phyloP scores from a whole-genome alignment of 2,113 vertebrate genomes.

The Abramis brama region DNA sequence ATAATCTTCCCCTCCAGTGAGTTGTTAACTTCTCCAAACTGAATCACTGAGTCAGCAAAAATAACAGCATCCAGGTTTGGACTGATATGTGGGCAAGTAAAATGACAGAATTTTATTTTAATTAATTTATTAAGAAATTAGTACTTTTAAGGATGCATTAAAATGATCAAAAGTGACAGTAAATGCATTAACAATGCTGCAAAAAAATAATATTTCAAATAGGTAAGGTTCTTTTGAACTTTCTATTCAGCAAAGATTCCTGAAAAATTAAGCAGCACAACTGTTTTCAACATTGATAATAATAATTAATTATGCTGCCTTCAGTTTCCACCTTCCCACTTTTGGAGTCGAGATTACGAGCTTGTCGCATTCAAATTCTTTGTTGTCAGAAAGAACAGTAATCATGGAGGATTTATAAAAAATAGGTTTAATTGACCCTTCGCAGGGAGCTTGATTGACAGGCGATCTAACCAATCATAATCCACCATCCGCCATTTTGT shows the following conservation, averaged over 20 bases:
- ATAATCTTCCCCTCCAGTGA: conserved; percentile 5
- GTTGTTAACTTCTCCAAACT: background rate
- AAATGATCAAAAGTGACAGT: background rate
- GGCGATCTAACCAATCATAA: no score
- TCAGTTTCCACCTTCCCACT: no score
- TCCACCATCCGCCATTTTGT: no score
- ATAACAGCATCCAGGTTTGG: background rate
- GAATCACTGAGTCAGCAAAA: background rate
- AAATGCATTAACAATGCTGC: background rate
- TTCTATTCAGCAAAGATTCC: background rate
- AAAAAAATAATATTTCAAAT: no score
- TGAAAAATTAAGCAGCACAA: background rate
- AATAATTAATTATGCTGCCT: no score
- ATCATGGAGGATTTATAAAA: no score
- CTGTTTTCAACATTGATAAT: no score
- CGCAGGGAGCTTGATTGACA: no score
- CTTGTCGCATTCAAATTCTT: no score
- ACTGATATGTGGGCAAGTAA: background rate
- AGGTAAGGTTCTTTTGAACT: background rate
- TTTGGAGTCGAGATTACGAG: no score
- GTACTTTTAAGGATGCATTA: background rate
- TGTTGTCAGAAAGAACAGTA: no score
- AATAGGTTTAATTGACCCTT: no score
- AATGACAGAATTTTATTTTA: background rate
- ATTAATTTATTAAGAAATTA: background rate